Percentiles rank a stretch among this genome's conserved stretches.
Conservation (phyloP, 2,113 vertebrate species). For the Cacatua alba region DNA sequence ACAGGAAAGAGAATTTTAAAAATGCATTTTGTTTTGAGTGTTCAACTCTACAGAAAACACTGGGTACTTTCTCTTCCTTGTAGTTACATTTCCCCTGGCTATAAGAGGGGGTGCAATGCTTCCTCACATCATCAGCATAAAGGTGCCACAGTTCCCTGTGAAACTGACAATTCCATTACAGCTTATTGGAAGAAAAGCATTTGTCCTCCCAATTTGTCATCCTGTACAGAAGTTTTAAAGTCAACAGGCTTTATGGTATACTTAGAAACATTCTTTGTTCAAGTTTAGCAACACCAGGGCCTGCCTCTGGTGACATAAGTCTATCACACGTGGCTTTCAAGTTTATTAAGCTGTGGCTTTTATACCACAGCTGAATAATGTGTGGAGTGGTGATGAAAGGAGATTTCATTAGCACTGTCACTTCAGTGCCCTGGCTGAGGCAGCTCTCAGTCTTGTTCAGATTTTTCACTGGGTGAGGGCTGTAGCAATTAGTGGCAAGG, state of each 20-base stretch:
- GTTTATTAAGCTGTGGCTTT: background rate
- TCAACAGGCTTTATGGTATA: rapidly evolving
- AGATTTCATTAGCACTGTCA: background rate
- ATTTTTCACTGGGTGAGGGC: background rate
- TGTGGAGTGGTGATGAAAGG: no score
- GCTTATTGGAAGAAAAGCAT: background rate
- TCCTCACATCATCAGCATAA: rapidly evolving
- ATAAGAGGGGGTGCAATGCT: rapidly evolving
- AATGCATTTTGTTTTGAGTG: background rate
- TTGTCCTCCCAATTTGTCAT: background rate
- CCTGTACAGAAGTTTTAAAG: background rate
- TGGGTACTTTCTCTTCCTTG: background rate
- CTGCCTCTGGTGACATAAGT: background rate
- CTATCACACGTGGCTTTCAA: background rate
- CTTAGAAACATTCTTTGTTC: background rate
- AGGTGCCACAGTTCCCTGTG: background rate
- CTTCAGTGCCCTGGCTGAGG: background rate
- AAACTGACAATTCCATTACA: background rate
- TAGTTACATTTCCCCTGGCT: background rate
- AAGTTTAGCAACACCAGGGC: no score
- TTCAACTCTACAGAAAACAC: background rate
- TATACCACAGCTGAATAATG: background rate
- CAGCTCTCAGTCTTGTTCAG: background rate
- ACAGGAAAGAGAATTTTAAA: background rate
- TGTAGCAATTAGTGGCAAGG: background rate